These are phyloP conservation scores for Watersipora subatra DNA, from an alignment of 1,140 invertebrate genomes.

Conservation along the genomic window DNA sequence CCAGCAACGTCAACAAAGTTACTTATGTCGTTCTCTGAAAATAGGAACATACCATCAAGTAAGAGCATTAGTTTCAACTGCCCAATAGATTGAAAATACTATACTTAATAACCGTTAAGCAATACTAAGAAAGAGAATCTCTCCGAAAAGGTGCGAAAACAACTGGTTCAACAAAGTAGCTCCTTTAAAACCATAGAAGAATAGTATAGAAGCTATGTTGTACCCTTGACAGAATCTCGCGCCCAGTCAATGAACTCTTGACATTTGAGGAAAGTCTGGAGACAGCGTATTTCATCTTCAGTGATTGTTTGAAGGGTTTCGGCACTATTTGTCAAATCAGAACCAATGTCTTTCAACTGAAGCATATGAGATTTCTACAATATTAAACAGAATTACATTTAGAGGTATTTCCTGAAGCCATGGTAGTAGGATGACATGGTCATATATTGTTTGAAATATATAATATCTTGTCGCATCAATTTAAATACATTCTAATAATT, in stretches of 20 bases:
- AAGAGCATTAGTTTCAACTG: too few relatives aligned
- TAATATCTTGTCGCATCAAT: too few relatives aligned
- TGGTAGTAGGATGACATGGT: too few relatives aligned
- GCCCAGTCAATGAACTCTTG: not conserved
- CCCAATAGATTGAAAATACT: not conserved
- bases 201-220: too few relatives aligned
- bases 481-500: too few relatives aligned
- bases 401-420: not conserved
- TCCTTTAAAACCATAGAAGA: too few relatives aligned
- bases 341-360: not conserved
- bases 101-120: not conserved
- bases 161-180: too few relatives aligned
- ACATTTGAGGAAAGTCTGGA: not conserved
- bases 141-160: too few relatives aligned
- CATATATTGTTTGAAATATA: too few relatives aligned
- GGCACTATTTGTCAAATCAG: not conserved
- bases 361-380: not conserved
- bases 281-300: not conserved
- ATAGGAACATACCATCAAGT: too few relatives aligned
- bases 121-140: not conserved
- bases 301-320: not conserved
- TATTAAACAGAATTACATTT: not conserved
- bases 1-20: conserved; percentile 34
- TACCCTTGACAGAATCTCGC: not conserved
- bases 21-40: conserved; percentile 28